Conservation (phyloP, 2,113 vertebrate genomes). For the Rhipidura dahli region DNA sequence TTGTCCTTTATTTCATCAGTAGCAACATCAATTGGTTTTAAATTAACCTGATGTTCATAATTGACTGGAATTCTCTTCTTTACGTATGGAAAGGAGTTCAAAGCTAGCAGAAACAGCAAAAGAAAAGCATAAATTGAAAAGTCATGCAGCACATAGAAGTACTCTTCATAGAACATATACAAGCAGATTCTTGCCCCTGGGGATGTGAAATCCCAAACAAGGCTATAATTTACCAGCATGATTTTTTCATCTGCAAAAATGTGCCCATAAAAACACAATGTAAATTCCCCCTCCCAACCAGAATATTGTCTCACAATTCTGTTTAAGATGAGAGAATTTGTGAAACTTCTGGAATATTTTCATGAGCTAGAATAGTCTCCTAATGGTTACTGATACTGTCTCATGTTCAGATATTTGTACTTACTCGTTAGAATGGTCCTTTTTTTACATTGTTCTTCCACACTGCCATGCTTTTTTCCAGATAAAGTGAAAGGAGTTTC, state of each 20-base stretch:
- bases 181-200: neutral
- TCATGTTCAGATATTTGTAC: neutral
- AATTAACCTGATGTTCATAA: constrained; percentile 87
- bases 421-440: constrained; percentile 89
- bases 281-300: neutral
- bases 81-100: constrained; percentile 90
- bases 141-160: neutral
- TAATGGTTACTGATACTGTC: neutral
- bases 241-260: neutral
- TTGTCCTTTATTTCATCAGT: constrained; percentile 92
- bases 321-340: neutral
- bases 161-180: neutral
- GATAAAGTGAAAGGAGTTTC: constrained; percentile 94
- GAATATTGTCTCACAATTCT: neutral
- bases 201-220: neutral
- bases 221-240: neutral
- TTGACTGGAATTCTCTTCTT: constrained; percentile 94
- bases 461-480: constrained; percentile 93
- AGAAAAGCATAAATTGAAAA: neutral
- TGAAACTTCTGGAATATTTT: neutral
- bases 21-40: constrained; percentile 94
- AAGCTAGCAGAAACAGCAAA: constrained; percentile 73
- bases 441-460: constrained; percentile 96
- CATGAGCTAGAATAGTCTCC: neutral
- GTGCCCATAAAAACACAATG: neutral